These are phyloP conservation scores for Agrypnus murinus DNA, from an alignment of 2,888 invertebrate genomes.

Conservation along the genomic window DNA sequence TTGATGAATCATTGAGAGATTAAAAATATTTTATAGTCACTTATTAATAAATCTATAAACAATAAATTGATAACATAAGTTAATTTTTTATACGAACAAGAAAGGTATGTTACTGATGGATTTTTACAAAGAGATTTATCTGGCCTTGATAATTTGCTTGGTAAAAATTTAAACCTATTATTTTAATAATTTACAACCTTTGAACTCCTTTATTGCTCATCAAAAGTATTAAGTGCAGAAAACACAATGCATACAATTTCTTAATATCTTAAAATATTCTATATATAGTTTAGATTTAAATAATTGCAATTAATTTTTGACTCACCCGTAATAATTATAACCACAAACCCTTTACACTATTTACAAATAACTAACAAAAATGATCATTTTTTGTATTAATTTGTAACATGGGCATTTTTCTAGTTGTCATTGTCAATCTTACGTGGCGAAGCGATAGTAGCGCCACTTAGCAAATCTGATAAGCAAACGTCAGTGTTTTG, in stretches of 20 bases:
- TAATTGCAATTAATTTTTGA: background rate
- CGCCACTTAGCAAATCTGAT: constrained; percentile 54
- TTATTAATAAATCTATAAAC: too few relatives aligned
- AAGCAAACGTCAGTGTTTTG: constrained; percentile 21
- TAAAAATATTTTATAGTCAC: too few relatives aligned
- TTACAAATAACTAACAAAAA: constrained; percentile 39
- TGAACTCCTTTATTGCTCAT: constrained; percentile 51
- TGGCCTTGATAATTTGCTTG: too few relatives aligned
- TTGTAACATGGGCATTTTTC: constrained; percentile 55
- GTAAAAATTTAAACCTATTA: constrained; percentile 9
- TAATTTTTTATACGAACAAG: too few relatives aligned
- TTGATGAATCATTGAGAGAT: too few relatives aligned
- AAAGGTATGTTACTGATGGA: too few relatives aligned
- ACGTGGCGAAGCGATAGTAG: constrained; percentile 65
- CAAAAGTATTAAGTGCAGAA: constrained; percentile 41
- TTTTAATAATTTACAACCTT: constrained; percentile 53
- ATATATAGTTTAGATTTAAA: background rate
- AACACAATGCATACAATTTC: constrained; percentile 3
- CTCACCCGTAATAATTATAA: constrained; percentile 30
- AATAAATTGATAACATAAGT: too few relatives aligned
- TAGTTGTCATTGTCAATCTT: constrained; percentile 69
- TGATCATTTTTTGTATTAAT: constrained; percentile 48
- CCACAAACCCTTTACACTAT: constrained; percentile 37
- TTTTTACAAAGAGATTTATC: too few relatives aligned
- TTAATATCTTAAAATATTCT: background rate